These are phyloP conservation scores for Aphyosemion australe DNA, from an alignment of 2,113 vertebrate genomes.

Conservation along the genomic window DNA sequence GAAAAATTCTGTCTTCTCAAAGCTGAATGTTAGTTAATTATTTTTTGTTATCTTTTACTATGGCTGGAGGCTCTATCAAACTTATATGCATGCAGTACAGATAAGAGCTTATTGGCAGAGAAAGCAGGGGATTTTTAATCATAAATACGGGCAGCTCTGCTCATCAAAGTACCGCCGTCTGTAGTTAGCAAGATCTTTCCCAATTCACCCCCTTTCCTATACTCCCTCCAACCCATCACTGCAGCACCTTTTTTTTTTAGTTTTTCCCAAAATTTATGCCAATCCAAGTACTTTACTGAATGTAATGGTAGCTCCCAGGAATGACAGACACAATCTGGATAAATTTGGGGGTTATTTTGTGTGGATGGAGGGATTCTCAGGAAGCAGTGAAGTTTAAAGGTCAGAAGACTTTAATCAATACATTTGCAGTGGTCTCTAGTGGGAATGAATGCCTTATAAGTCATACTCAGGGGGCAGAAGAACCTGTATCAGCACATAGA, in stretches of 20 bases:
- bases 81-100: slow-evolving; percentile 73
- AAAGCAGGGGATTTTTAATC: slow-evolving; percentile 75
- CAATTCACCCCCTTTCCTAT: slow-evolving; percentile 51
- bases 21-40: slow-evolving; percentile 83
- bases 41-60: slow-evolving; percentile 80
- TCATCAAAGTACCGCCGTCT: slow-evolving; percentile 78
- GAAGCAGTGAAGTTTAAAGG: neutral
- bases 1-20: slow-evolving; percentile 64
- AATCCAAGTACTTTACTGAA: slow-evolving; percentile 15
- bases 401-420: too few relatives aligned
- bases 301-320: slow-evolving; percentile 21
- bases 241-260: too few relatives aligned
- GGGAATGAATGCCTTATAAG: too few relatives aligned
- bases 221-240: neutral
- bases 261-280: neutral
- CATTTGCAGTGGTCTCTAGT: too few relatives aligned
- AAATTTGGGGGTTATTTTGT: slow-evolving; percentile 6
- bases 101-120: slow-evolving; percentile 78
- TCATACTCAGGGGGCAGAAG: too few relatives aligned
- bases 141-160: slow-evolving; percentile 67
- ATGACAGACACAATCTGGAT: neutral
- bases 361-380: neutral
- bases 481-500: too few relatives aligned
- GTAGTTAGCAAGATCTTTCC: slow-evolving; percentile 70
- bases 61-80: slow-evolving; percentile 79